Evolutionary conservation across 2,888 invertebrate genomes (phyloP).

Genomic region (Octonoba sinensis): DNA sequence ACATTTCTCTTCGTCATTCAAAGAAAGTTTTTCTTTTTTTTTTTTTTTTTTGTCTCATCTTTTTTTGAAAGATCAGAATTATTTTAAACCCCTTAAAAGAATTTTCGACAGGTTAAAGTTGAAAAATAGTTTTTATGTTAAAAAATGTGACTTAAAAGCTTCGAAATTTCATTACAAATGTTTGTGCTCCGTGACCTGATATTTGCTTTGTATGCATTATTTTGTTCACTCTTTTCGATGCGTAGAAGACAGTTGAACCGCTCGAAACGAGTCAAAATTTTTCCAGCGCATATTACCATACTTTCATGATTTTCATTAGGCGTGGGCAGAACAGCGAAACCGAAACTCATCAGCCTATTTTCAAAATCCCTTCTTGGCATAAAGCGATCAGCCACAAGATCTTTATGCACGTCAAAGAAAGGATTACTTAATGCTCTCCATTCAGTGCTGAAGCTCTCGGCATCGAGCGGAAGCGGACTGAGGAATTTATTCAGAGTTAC

Average conservation of each 20-base stretch:
- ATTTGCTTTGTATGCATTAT: background rate
- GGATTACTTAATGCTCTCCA: conserved; percentile 4
- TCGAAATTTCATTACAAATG: conserved; percentile 17
- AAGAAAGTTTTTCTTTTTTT: no score
- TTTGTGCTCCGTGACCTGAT: conserved; percentile 1
- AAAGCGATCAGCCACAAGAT: conserved; percentile 12
- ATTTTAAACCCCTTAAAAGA: no score
- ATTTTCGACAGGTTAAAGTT: no score
- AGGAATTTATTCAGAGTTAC: conserved; percentile 38
- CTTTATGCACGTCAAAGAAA: background rate
- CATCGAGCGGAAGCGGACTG: conserved; percentile 11
- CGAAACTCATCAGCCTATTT: conserved; percentile 9
- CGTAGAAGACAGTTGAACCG: conserved; percentile 8
- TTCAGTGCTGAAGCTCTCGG: background rate
- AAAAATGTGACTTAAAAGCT: conserved; percentile 2
- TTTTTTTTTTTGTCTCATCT: no score
- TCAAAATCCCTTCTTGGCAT: background rate
- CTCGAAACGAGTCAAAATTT: conserved; percentile 8
- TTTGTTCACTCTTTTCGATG: conserved; percentile 2
- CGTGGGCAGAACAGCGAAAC: conserved; percentile 8
- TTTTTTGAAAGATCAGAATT: no score
- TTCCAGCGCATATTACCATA: conserved; percentile 20
- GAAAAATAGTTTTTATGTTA: background rate
- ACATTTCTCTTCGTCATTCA: no score
- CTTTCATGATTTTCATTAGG: conserved; percentile 13